These are phyloP conservation scores for Choreutis nemorana DNA, from an alignment of 2,888 invertebrate genomes.

Conservation along the genomic window DNA sequence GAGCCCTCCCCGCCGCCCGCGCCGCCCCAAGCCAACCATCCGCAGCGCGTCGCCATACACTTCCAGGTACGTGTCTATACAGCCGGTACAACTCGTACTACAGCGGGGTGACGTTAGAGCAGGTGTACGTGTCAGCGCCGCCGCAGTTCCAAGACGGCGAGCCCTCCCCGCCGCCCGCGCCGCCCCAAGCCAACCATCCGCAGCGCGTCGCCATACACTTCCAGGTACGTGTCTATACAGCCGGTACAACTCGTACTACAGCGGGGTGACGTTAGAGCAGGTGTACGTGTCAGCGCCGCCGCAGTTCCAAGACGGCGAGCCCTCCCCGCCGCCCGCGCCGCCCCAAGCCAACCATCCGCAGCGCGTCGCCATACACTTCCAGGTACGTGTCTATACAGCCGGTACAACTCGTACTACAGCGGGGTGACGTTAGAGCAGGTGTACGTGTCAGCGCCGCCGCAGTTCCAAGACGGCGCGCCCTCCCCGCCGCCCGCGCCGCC, in stretches of 20 bases:
- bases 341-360: conserved; percentile 15
- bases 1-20: conserved; percentile 34
- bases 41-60: conserved; percentile 48
- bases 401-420: conserved; percentile 4
- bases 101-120: conserved; percentile 21
- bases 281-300: conserved; percentile 58
- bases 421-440: conserved; percentile 28
- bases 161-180: conserved; percentile 27
- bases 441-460: conserved; percentile 57
- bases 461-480: conserved; percentile 61
- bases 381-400: conserved; percentile 32
- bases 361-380: conserved; percentile 55
- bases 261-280: conserved; percentile 23
- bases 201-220: conserved; percentile 54
- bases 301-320: conserved; percentile 62
- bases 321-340: conserved; percentile 24
- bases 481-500: conserved; percentile 21
- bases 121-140: conserved; percentile 55
- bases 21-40: conserved; percentile 9
- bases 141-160: conserved; percentile 63
- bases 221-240: conserved; percentile 40
- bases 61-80: conserved; percentile 54
- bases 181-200: conserved; percentile 10
- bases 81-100: conserved; percentile 4
- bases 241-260: conserved; percentile 3